Percentiles rank a stretch among this genome's conserved stretches.
phyloP scores from a whole-genome alignment of 2,888 invertebrate species.

The Athripsodes cinereus region DNA sequence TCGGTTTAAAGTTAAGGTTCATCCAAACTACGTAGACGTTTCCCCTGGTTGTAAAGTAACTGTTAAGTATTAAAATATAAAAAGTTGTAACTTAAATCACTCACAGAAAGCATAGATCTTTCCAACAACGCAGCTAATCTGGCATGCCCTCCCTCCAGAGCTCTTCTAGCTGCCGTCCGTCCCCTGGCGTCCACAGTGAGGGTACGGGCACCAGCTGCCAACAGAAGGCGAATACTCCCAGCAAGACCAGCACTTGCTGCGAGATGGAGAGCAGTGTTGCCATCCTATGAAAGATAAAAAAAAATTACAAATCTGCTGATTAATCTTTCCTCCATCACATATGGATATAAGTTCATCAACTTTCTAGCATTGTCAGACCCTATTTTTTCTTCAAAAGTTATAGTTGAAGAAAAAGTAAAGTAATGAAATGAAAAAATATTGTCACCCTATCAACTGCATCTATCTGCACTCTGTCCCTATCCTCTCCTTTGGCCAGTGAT shows the following conservation, averaged over 20 bases:
- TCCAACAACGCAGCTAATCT: slow-evolving; percentile 59
- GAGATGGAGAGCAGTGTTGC: slow-evolving; percentile 62
- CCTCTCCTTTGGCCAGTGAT: slow-evolving; percentile 44
- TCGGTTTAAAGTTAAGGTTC: too few relatives aligned
- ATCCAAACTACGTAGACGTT: too few relatives aligned
- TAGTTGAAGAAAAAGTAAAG: not conserved
- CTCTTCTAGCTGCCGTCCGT: slow-evolving; percentile 60
- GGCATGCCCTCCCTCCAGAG: slow-evolving; percentile 52
- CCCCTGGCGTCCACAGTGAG: slow-evolving; percentile 58
- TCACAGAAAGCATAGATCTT: slow-evolving; percentile 62
- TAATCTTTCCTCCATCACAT: too few relatives aligned
- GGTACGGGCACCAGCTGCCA: slow-evolving; percentile 53
- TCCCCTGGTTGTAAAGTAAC: too few relatives aligned
- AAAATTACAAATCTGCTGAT: too few relatives aligned
- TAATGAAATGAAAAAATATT: slow-evolving; percentile 4
- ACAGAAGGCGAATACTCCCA: slow-evolving; percentile 56
- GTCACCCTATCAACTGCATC: slow-evolving; percentile 53
- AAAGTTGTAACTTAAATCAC: too few relatives aligned
- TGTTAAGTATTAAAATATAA: too few relatives aligned
- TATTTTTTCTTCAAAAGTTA: too few relatives aligned
- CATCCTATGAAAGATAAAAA: slow-evolving; percentile 49
- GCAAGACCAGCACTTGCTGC: slow-evolving; percentile 57
- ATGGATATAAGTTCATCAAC: too few relatives aligned
- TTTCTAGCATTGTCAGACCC: too few relatives aligned
- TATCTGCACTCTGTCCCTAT: slow-evolving; percentile 53